A percentile compares a stretch with the other conserved stretches of the same genome.
Evolutionary conservation across 2,888 invertebrate genomes (phyloP).

Genomic region (Volucella zonaria): DNA sequence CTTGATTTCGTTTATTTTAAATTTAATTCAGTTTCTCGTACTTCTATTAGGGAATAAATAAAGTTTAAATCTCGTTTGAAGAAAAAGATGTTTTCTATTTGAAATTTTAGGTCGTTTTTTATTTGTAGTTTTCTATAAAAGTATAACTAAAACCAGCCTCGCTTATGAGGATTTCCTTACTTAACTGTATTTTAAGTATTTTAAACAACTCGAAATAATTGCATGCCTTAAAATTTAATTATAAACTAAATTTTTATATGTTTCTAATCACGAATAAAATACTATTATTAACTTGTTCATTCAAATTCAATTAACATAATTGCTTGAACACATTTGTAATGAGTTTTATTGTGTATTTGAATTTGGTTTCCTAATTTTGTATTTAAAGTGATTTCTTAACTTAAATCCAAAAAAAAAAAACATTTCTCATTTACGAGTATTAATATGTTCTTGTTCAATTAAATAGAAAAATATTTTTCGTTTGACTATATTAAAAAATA

Average conservation of each 20-base stretch:
- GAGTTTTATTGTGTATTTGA: conserved; percentile 13
- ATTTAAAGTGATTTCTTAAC: not conserved
- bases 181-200: not conserved
- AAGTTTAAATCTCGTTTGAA: not conserved
- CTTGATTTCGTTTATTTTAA: too few species aligned
- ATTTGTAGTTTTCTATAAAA: too few species aligned
- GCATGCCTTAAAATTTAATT: not conserved
- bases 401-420: not conserved
- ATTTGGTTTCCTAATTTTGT: conserved; percentile 5
- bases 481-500: conserved; percentile 4
- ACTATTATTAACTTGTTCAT: not conserved
- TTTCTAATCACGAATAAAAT: not conserved
- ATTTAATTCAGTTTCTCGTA: not conserved
- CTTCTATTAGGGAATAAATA: not conserved
- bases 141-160: too few species aligned
- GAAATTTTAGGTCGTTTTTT: too few species aligned
- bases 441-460: not conserved
- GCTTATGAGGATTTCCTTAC: too few species aligned
- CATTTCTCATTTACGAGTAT: not conserved
- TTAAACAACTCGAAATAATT: not conserved
- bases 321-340: conserved; percentile 43
- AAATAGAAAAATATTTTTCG: conserved; percentile 9
- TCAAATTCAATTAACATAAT: conserved; percentile 50
- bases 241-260: conserved; percentile 10
- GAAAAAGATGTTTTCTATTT: too few species aligned